These are phyloP conservation scores for Drosophila repleta DNA, from an alignment of 1,140 invertebrate genomes.

Conservation along the genomic window DNA sequence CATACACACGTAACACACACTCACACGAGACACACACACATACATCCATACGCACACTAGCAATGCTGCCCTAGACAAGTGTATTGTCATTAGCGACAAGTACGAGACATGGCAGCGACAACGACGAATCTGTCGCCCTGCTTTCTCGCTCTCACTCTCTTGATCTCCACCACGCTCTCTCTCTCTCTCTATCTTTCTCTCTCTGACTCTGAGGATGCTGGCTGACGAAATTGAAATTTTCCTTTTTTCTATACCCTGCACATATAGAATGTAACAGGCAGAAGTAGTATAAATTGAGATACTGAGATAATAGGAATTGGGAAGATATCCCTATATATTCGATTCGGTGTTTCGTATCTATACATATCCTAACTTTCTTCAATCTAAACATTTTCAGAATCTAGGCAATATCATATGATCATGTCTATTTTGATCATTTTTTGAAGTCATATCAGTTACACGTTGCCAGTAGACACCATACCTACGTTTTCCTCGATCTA, in stretches of 20 bases:
- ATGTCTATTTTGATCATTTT: no score
- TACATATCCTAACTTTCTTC: no score
- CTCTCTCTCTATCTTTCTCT: not conserved
- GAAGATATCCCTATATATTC: no score
- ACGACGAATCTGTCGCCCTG: slow-evolving; percentile 54
- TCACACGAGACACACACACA: slow-evolving; percentile 8
- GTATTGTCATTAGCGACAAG: slow-evolving; percentile 81
- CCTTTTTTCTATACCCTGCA: slow-evolving; percentile 9
- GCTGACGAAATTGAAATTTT: slow-evolving; percentile 68
- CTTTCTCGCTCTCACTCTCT: slow-evolving; percentile 15
- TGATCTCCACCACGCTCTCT: not conserved
- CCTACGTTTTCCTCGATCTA: no score
- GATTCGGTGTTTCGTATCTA: no score
- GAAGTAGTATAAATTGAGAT: no score
- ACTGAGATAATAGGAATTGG: no score
- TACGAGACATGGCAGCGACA: slow-evolving; percentile 46
- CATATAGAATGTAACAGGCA: not conserved
- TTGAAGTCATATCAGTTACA: no score
- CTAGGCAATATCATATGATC: no score
- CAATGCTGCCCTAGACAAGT: slow-evolving; percentile 48
- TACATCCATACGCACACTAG: slow-evolving; percentile 12
- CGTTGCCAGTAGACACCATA: no score
- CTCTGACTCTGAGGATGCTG: not conserved
- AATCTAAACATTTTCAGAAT: no score
- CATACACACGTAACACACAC: slow-evolving; percentile 1